Base-by-base conservation (phyloP, 1,140 invertebrate species). In the Diprion similis region DNA sequence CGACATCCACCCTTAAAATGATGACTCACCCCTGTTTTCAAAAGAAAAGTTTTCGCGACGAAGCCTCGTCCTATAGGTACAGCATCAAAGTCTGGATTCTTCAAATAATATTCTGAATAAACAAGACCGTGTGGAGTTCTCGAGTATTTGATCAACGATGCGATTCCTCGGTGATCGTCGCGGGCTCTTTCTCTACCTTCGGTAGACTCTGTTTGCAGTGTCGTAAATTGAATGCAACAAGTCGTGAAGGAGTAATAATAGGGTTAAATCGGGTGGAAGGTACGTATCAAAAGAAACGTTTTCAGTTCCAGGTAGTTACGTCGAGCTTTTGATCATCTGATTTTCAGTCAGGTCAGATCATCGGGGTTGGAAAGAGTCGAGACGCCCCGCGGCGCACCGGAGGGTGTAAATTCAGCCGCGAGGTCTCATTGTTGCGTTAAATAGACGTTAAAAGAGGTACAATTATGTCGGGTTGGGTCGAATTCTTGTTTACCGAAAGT, bases 151-250 rank as follows among this genome's bases (percentile, higher is more conserved):
- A 37, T 37, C 2, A 37, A 37, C 24, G 24, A 37, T 6, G 24
- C 24, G 24, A 37, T 37, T 59, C 51, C 51, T 59, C 8, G 51
- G 51, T 37, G 24, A 37, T 37, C 24, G 24, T 37, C 24, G 24
- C 24, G 24, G 24, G 24, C 24, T 37, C 24, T 37, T 37, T 37
- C 24, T 37, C 24, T 37, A 37, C 24, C 24, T 37, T 37, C 24
- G 24, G 24, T 6, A 37, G 24, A 37, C 2, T 37, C 24, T 37
- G 51, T 59, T 59, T 59, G n/a, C 51, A 59, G 11, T 59, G 51
- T 59, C 51, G 51, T 59, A 59, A 59, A 59, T 59, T 59, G 51
- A 59, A 59, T 59, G 51, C 51, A 59, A 59, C 51, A 59, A 59
- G 51, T 59, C 51, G 51, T 15, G 51, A 59, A 17, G n/a, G n/a